Evolutionary conservation across 2,113 vertebrate species (phyloP), one percentile per base, ranked within the genome.

Genomic region (Otocyon megalotis): DNA sequence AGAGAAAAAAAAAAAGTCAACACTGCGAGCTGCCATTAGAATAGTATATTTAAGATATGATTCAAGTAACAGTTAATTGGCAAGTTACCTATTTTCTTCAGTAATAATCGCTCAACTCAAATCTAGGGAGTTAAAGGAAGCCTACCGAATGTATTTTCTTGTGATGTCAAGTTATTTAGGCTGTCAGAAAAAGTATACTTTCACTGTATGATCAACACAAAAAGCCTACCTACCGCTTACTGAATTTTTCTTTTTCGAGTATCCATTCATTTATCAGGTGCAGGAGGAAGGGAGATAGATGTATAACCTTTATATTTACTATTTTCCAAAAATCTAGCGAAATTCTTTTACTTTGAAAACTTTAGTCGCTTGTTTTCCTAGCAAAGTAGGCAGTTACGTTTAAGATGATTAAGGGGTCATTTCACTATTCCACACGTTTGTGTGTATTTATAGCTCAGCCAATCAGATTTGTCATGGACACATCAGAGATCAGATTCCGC

Each of bases 241-340:
- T 60, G 50, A 88, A 80, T 63, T 92, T 8, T 95, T 71, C 13
- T 65, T 86, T 90, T 88, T 77, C 19, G 83, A 87, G 48, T 72
- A n/a, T 37, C 30, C 28, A 16, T 65, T 76, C 20, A 24, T 85
- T 85, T 83, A 94, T 60, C n/a, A 84, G 50, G 0, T 86, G 12
- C 14, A 74, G 16, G 8, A 15, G 30, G 3, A 13, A 15, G 20
- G 17, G 17, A 19, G 17, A 35, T 35, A 69, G 43, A 43, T 13
- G 15, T 43, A 48, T 30, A 93, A 76, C 35, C n/a, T 85, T 74
- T 53, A 30, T 71, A 48, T 50, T 95, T 89, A 58, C 30, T 65
- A 4, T 93, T 95, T 85, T 71, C 16, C 17, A 69, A 85, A 94
- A 35, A 77, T 43, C 16, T 65, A 89, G 60, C 65, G 67, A 83